Evolutionary conservation across 2,113 vertebrate genomes (phyloP).

Genomic region (Rhea pennata): DNA sequence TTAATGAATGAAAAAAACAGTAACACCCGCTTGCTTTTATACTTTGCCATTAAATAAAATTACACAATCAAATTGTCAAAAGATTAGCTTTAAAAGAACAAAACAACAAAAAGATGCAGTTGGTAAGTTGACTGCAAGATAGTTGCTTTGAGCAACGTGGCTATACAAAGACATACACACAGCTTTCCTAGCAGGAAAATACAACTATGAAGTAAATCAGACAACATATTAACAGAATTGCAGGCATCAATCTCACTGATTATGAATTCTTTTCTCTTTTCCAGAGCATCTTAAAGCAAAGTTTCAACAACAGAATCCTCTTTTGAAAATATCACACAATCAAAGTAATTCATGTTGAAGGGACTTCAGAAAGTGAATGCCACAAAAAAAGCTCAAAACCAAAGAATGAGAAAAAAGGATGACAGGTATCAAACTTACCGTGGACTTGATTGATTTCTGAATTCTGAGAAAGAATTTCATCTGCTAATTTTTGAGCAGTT

Average conservation of each 20-base stretch:
- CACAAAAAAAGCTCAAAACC: background rate
- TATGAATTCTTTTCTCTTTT: background rate
- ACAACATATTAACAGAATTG: background rate
- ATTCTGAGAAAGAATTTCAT: conserved; percentile 98
- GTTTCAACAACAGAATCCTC: background rate
- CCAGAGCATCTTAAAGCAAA: background rate
- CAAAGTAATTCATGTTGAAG: background rate
- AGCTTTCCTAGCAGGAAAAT: background rate
- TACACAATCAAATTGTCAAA: background rate
- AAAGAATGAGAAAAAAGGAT: conserved; percentile 16
- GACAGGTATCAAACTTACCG: conserved; percentile 81
- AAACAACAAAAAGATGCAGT: background rate
- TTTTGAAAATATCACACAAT: background rate
- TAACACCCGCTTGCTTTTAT: background rate
- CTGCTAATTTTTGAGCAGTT: conserved; percentile 96
- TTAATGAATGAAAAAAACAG: background rate
- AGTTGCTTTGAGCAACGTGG: background rate
- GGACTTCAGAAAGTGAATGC: background rate
- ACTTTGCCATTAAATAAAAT: background rate
- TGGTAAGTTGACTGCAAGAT: background rate
- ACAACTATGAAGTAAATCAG: background rate
- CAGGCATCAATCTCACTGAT: background rate
- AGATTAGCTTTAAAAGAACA: background rate
- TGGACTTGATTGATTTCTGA: conserved; percentile 99
- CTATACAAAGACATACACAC: background rate